Percentiles rank a stretch among this genome's conserved stretches.
These are phyloP conservation scores for Campylomormyrus numenius DNA, from an alignment of 2,113 vertebrate species.

Conservation along the genomic window DNA sequence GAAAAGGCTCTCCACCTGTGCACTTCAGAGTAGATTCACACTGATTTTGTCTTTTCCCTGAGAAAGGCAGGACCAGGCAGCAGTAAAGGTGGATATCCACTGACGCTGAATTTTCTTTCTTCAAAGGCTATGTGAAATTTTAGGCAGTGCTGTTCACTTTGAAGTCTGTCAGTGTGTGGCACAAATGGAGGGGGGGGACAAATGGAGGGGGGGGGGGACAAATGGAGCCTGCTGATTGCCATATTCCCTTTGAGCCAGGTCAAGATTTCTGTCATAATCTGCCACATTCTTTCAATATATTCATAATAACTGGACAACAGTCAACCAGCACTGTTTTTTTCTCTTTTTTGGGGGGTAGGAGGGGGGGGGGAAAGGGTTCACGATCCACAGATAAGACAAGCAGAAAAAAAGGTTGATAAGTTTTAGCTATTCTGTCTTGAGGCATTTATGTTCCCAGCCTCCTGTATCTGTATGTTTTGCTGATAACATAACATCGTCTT, in stretches of 20 bases:
- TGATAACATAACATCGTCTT: conserved; percentile 49
- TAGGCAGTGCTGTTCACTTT: conserved; percentile 4
- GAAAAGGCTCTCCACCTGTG: not conserved
- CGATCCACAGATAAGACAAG: conserved; percentile 48
- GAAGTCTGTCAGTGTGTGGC: not conserved
- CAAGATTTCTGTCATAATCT: conserved; percentile 35
- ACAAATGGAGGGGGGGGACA: not conserved
- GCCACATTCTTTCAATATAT: conserved; percentile 43
- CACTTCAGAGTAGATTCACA: not conserved
- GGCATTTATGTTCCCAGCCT: conserved; percentile 41
- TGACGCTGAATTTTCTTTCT: not conserved
- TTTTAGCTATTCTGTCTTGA: conserved; percentile 33
- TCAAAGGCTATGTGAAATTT: conserved; percentile 15
- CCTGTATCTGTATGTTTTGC: conserved; percentile 42
- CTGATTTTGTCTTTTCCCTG: not conserved
- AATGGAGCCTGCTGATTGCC: conserved; percentile 29
- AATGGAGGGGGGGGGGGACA: not conserved
- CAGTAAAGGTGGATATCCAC: not conserved
- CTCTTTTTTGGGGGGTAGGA: no score
- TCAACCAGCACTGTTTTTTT: conserved; percentile 22
- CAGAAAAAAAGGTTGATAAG: conserved; percentile 48
- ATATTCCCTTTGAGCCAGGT: conserved; percentile 42
- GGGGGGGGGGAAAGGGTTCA: conserved; percentile 16
- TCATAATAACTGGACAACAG: conserved; percentile 44
- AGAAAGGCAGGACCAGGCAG: not conserved